Percentiles rank a stretch among this genome's conserved stretches.
Conservation (phyloP, 2,888 invertebrate genomes). For the Phaedon cochleariae region DNA sequence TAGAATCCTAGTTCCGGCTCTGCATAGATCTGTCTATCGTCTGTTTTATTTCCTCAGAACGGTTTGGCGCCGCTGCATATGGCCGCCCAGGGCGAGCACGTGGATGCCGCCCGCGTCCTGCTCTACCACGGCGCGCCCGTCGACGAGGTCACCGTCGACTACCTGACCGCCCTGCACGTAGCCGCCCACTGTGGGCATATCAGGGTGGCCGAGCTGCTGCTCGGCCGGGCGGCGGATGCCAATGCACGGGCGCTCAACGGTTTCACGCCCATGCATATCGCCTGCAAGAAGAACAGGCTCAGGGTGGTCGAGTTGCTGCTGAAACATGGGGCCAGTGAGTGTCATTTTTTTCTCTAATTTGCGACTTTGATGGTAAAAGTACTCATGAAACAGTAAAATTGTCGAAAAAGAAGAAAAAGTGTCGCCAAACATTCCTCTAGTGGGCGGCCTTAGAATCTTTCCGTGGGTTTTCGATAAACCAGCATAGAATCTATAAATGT, state of each 20-base stretch:
- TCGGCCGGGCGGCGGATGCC: conserved; percentile 95
- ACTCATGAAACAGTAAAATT: too few relatives aligned
- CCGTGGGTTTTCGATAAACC: too few relatives aligned
- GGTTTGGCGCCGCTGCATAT: conserved; percentile 97
- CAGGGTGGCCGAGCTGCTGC: conserved; percentile 87
- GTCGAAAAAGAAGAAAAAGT: too few relatives aligned
- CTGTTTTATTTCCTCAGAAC: conserved; percentile 68
- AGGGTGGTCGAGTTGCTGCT: conserved; percentile 95
- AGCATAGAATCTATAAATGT: too few relatives aligned
- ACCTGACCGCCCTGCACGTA: conserved; percentile 95
- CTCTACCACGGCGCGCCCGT: conserved; percentile 96
- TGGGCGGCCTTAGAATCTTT: too few relatives aligned
- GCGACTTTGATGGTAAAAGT: too few relatives aligned
- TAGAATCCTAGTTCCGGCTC: too few relatives aligned
- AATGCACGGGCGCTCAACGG: conserved; percentile 97
- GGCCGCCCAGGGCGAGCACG: conserved; percentile 99
- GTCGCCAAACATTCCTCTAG: too few relatives aligned
- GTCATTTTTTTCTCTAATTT: background rate
- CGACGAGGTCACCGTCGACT: conserved; percentile 98
- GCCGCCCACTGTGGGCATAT: conserved; percentile 95
- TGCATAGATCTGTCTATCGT: too few relatives aligned
- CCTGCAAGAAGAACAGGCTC: conserved; percentile 98
- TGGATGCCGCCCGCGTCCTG: conserved; percentile 92
- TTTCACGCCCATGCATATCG: conserved; percentile 97
- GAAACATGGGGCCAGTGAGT: conserved; percentile 89